Evolutionary conservation across 2,113 vertebrate genomes (phyloP).

Genomic region (Sakesphorus luctuosus): DNA sequence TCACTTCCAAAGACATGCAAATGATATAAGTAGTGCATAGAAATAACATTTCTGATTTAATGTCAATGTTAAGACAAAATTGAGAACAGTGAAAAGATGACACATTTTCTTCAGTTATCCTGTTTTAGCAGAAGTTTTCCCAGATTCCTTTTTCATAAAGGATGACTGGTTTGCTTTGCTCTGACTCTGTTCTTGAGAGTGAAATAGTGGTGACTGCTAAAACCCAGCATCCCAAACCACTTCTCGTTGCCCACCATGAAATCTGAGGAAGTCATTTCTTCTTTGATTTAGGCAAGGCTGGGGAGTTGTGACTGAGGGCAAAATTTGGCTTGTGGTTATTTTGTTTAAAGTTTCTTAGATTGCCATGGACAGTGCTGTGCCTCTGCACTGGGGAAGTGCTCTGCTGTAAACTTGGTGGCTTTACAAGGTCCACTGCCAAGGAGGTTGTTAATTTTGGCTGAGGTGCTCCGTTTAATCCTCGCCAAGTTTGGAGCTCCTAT

Average conservation of each 20-base stretch:
- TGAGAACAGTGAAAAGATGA: not conserved
- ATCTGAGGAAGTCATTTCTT: not conserved
- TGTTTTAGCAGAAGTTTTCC: not conserved
- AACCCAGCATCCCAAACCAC: not conserved
- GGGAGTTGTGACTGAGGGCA: not conserved
- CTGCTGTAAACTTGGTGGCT: not conserved
- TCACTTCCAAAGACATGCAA: not conserved
- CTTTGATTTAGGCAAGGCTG: not conserved
- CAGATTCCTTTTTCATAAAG: not conserved
- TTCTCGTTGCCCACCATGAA: not conserved
- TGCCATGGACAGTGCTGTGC: not conserved
- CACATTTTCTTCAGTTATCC: not conserved
- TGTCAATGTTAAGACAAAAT: not conserved
- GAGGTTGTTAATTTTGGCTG: slow-evolving; percentile 64
- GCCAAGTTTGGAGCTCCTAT: not conserved
- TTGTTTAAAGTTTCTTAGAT: not conserved
- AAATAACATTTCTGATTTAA: not conserved
- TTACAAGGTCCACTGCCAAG: not conserved
- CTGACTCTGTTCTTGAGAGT: not conserved
- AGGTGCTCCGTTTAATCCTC: slow-evolving; percentile 12
- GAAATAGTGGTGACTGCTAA: not conserved
- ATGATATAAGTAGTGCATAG: not conserved
- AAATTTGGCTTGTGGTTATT: not conserved
- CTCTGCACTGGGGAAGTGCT: not conserved
- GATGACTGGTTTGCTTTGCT: not conserved